phyloP scores from a whole-genome alignment of 2,113 vertebrate genomes.

The Pelusios castaneus region DNA sequence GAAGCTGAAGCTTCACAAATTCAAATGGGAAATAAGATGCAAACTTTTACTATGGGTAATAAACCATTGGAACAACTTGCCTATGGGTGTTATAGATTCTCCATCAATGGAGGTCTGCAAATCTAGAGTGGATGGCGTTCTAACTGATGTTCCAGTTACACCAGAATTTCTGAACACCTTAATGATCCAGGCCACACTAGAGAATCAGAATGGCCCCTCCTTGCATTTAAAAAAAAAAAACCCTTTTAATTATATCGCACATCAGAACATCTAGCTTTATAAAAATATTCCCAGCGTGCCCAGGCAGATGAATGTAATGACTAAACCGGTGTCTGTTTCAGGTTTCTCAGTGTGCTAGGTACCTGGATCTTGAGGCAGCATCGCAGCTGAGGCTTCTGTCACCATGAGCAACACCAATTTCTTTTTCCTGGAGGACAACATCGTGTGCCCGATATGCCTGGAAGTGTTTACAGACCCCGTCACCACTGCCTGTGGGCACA shows the following conservation, averaged over 20 bases:
- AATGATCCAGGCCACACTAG: background rate
- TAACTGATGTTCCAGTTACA: background rate
- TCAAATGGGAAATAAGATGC: background rate
- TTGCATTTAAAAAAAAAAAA: background rate
- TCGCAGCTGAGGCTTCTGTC: background rate
- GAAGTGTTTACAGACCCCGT: conserved; percentile 50
- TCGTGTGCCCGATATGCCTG: conserved; percentile 68
- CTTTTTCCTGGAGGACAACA: conserved; percentile 21
- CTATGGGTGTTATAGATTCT: background rate
- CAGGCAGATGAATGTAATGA: background rate
- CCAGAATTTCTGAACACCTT: background rate
- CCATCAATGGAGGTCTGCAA: background rate
- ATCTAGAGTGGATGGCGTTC: background rate
- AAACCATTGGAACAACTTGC: background rate
- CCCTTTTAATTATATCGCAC: background rate
- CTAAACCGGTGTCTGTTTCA: background rate
- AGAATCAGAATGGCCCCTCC: background rate
- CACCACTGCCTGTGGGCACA: conserved; percentile 62
- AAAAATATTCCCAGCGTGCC: background rate
- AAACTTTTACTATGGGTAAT: background rate
- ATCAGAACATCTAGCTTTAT: background rate
- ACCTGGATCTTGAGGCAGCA: background rate
- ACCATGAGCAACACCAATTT: background rate
- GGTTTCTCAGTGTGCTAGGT: background rate
- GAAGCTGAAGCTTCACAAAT: background rate